These are phyloP conservation scores for Thymelicus sylvestris DNA, from an alignment of 2,888 invertebrate species.

Conservation along the genomic window DNA sequence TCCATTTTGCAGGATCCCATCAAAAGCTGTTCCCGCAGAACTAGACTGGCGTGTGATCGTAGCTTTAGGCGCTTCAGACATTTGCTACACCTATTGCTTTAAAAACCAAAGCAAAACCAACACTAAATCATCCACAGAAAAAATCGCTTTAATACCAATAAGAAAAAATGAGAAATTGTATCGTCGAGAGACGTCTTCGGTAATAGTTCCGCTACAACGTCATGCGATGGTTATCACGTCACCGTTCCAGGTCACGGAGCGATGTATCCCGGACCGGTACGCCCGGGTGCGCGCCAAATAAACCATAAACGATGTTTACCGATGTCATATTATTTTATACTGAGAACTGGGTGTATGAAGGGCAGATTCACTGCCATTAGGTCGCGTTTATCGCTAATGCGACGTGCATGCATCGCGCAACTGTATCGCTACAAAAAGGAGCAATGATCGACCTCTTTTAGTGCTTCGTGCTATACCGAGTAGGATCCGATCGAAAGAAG, in stretches of 20 bases:
- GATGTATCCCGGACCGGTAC: conserved; percentile 12
- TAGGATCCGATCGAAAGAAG: too few relatives aligned
- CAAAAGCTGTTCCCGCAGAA: too few relatives aligned
- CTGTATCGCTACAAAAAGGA: too few relatives aligned
- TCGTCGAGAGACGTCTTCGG: not conserved
- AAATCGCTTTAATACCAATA: not conserved
- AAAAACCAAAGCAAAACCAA: not conserved
- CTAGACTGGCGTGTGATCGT: too few relatives aligned
- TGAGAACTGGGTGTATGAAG: not conserved
- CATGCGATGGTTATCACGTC: conserved; percentile 11
- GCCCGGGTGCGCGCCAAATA: conserved; percentile 15
- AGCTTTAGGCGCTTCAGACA: too few relatives aligned
- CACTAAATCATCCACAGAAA: not conserved
- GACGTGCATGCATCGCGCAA: too few relatives aligned
- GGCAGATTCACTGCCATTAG: not conserved
- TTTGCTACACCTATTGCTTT: too few relatives aligned
- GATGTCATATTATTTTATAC: not conserved
- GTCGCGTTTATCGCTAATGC: too few relatives aligned
- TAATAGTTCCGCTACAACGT: not conserved
- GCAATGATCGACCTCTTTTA: too few relatives aligned
- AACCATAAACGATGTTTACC: conserved; percentile 5
- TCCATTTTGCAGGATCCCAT: too few relatives aligned
- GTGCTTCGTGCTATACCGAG: too few relatives aligned
- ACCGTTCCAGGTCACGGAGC: conserved; percentile 16
- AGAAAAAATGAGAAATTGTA: not conserved